These are phyloP conservation scores for Eurypyga helias DNA, from an alignment of 2,113 vertebrate species.

Conservation along the genomic window DNA sequence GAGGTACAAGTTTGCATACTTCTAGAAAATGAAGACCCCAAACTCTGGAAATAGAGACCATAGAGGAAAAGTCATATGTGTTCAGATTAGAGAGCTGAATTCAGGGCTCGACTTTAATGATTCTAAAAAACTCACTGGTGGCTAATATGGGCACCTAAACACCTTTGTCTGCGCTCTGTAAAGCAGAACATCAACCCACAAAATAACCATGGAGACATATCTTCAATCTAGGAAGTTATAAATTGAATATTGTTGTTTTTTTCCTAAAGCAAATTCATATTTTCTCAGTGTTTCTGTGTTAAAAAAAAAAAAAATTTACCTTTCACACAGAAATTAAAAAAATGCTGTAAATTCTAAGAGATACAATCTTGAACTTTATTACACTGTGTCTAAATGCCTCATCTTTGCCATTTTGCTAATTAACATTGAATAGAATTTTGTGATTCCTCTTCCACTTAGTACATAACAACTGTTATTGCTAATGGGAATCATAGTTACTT, in stretches of 20 bases:
- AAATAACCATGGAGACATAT: background rate
- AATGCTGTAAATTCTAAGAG: background rate
- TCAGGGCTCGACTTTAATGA: background rate
- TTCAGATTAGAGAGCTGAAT: background rate
- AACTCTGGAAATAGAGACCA: background rate
- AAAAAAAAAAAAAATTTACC: background rate
- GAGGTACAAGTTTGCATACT: background rate
- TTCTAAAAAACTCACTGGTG: background rate
- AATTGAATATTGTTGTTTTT: background rate
- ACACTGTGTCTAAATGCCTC: background rate
- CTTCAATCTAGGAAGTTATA: background rate
- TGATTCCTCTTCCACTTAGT: background rate
- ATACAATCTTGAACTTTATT: background rate
- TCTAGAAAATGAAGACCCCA: background rate
- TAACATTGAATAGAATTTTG: background rate
- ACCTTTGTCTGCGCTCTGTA: background rate
- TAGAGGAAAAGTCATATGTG: background rate
- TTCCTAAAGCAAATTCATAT: background rate
- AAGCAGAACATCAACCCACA: fast-evolving
- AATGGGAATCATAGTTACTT: background rate
- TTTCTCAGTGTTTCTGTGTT: background rate
- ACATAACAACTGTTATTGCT: background rate
- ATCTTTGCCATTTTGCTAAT: background rate
- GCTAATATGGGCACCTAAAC: background rate
- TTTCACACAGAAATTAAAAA: background rate